Percentiles rank a stretch among this genome's conserved stretches.
These are phyloP conservation scores for Dolichopus griseipennis DNA, from an alignment of 2,888 invertebrate species.

Conservation along the genomic window DNA sequence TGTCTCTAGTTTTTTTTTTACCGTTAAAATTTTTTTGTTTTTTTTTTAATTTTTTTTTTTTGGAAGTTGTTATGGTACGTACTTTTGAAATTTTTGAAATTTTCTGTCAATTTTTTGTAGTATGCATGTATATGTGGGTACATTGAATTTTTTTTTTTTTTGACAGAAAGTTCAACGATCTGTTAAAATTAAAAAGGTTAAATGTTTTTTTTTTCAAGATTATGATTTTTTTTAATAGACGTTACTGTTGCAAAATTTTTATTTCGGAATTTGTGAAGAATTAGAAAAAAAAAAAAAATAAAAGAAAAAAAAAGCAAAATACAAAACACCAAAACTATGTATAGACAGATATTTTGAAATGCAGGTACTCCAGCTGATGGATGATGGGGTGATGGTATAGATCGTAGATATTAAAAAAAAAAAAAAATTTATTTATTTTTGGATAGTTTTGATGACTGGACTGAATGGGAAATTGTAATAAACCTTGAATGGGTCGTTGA, in stretches of 20 bases:
- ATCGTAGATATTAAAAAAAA: not conserved
- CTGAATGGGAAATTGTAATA: not conserved
- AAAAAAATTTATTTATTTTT: no score
- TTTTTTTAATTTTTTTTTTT: no score
- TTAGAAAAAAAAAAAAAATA: no score
- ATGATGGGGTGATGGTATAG: not conserved
- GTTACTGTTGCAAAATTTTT: not conserved
- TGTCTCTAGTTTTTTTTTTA: not conserved
- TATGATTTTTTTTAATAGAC: not conserved
- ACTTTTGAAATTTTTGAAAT: not conserved
- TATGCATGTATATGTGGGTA: not conserved
- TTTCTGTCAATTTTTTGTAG: no score
- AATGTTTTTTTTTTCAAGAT: conserved; percentile 4
- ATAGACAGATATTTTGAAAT: not conserved
- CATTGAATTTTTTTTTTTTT: not conserved
- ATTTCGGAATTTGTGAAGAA: not conserved
- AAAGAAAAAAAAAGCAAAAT: no score
- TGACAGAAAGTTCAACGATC: not conserved
- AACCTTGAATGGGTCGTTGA: conserved; percentile 3
- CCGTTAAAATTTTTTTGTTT: no score
- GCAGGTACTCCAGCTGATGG: not conserved
- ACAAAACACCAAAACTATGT: no score
- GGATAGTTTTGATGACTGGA: no score
- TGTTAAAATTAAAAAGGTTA: not conserved
- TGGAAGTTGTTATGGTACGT: not conserved